phyloP scores from a whole-genome alignment of 1,140 invertebrate species.

The Drosophila kanapiae region DNA sequence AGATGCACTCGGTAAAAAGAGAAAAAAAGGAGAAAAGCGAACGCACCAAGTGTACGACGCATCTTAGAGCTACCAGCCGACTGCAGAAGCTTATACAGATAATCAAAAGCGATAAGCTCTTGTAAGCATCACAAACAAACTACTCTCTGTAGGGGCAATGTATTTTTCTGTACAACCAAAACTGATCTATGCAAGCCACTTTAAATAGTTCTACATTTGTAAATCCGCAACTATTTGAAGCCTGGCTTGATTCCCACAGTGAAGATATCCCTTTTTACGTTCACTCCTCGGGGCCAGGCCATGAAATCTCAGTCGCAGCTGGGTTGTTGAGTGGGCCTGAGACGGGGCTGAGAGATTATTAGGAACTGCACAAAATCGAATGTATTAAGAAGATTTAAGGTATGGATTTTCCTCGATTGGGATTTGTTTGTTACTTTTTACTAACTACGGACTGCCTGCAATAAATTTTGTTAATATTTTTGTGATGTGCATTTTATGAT shows the following conservation, averaged over 20 bases:
- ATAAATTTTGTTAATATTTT: slow-evolving; percentile 84
- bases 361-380: slow-evolving; percentile 46
- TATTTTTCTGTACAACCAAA: slow-evolving; percentile 63
- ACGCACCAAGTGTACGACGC: slow-evolving; percentile 34
- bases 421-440: slow-evolving; percentile 81
- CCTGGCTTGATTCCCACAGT: neutral
- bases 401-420: slow-evolving; percentile 66
- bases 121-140: slow-evolving; percentile 73
- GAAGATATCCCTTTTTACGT: slow-evolving; percentile 17
- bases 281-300: slow-evolving; percentile 13
- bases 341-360: slow-evolving; percentile 37
- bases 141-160: slow-evolving; percentile 53
- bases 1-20: slow-evolving; percentile 22
- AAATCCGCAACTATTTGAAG: slow-evolving; percentile 23
- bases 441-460: slow-evolving; percentile 83
- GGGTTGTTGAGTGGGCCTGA: slow-evolving; percentile 11
- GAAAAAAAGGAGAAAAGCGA: slow-evolving; percentile 19
- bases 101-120: slow-evolving; percentile 58
- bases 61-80: slow-evolving; percentile 57
- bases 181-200: slow-evolving; percentile 20
- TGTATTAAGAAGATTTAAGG: slow-evolving; percentile 50
- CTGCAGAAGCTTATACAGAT: slow-evolving; percentile 69
- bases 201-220: slow-evolving; percentile 11
- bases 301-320: slow-evolving; percentile 18
- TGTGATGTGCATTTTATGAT: slow-evolving; percentile 77